Percentiles rank a stretch among this genome's conserved stretches.
These are phyloP conservation scores for Halotydeus destructor DNA, from an alignment of 1,140 invertebrate species.

Conservation along the genomic window DNA sequence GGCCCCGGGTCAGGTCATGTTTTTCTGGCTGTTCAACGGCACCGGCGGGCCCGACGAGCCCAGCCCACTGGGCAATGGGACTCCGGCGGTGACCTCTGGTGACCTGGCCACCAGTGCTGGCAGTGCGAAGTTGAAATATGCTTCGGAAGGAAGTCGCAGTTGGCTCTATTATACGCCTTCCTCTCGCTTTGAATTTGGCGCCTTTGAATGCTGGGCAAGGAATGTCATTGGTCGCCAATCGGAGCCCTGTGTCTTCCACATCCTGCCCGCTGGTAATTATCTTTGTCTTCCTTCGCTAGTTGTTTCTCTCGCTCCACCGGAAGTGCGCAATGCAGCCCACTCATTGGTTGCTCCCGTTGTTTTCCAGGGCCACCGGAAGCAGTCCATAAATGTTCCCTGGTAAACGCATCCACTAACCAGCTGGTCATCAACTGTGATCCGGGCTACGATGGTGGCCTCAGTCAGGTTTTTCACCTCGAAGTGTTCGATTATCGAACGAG, in stretches of 20 bases:
- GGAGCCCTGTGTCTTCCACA: constrained; percentile 19
- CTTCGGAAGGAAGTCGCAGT: constrained; percentile 1
- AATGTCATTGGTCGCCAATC: constrained; percentile 18
- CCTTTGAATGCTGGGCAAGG: constrained; percentile 19
- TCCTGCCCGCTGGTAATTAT: constrained; percentile 18
- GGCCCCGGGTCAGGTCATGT: constrained; percentile 17
- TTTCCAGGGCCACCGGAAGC: constrained; percentile 3
- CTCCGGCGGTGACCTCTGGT: no score
- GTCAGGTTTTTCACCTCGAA: constrained; percentile 57
- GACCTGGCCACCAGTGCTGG: no score
- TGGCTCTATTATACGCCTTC: neutral
- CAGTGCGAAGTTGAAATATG: no score
- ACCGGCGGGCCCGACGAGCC: constrained; percentile 2
- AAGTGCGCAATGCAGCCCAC: neutral
- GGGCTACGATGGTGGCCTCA: constrained; percentile 59
- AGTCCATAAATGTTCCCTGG: neutral
- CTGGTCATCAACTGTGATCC: constrained; percentile 51
- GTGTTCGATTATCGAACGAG: constrained; percentile 33
- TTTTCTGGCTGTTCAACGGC: constrained; percentile 17
- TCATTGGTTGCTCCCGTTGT: neutral
- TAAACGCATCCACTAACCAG: constrained; percentile 16
- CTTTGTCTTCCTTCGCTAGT: neutral
- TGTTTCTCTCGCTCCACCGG: neutral
- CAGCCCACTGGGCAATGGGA: no score
- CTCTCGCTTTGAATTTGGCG: constrained; percentile 14